phyloP scores from a whole-genome alignment of 2,888 invertebrate species.

The Hemicrepidius hirtus region DNA sequence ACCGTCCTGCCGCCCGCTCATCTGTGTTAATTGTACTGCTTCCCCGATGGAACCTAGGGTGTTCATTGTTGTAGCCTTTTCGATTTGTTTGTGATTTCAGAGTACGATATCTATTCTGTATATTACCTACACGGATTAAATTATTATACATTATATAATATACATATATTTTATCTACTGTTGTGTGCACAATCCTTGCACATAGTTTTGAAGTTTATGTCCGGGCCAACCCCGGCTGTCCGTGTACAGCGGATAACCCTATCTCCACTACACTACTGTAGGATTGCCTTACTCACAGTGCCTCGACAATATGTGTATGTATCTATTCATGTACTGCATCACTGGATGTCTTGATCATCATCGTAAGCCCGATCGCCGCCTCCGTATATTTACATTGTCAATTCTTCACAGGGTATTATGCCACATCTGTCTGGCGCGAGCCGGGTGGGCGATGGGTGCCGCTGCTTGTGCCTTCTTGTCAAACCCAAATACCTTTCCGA shows the following conservation, averaged over 20 bases:
- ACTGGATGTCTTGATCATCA: conserved; percentile 69
- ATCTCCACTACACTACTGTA: conserved; percentile 83
- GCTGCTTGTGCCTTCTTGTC: conserved; percentile 72
- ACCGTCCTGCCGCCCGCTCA: conserved; percentile 56
- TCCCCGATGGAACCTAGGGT: conserved; percentile 72
- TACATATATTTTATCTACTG: conserved; percentile 73
- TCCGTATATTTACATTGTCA: conserved; percentile 60
- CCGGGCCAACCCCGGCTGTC: conserved; percentile 65
- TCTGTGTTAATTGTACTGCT: conserved; percentile 71
- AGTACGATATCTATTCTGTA: conserved; percentile 71
- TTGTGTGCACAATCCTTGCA: conserved; percentile 73
- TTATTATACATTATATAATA: conserved; percentile 68
- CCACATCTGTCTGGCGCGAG: conserved; percentile 49
- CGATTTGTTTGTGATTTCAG: conserved; percentile 72
- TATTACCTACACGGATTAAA: conserved; percentile 71
- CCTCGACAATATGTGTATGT: conserved; percentile 75
- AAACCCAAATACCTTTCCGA: conserved; percentile 61
- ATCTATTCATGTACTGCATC: conserved; percentile 71
- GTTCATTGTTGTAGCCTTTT: conserved; percentile 73
- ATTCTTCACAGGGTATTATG: conserved; percentile 61
- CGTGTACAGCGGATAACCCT: conserved; percentile 69
- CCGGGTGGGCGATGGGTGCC: conserved; percentile 60
- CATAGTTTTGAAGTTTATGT: conserved; percentile 71
- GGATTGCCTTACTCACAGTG: conserved; percentile 89
- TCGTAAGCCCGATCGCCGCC: conserved; percentile 65